phyloP scores from a whole-genome alignment of 2,113 vertebrate genomes.

The Thermophis baileyi region DNA sequence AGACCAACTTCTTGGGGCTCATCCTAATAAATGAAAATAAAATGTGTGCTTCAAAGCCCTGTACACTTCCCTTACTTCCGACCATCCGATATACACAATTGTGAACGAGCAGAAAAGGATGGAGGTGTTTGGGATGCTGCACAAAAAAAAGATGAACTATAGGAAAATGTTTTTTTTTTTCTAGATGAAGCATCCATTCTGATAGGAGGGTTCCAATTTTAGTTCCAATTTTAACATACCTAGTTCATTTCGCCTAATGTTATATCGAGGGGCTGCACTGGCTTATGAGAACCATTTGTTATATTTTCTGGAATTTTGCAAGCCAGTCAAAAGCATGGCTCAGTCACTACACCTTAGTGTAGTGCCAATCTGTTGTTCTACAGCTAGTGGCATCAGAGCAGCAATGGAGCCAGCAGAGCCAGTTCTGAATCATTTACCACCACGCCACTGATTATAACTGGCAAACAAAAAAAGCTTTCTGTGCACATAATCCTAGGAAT shows the following conservation, averaged over 20 bases:
- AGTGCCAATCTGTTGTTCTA: background rate
- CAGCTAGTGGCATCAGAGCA: background rate
- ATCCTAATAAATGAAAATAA: background rate
- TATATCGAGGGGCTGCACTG: background rate
- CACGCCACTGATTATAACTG: background rate
- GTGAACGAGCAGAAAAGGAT: background rate
- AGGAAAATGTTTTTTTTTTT: background rate
- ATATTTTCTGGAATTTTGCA: background rate
- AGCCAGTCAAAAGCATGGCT: background rate
- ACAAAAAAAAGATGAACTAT: background rate
- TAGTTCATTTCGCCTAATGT: background rate
- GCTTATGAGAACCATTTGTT: background rate
- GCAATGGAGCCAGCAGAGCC: background rate
- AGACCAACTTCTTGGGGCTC: background rate
- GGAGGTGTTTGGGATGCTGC: background rate
- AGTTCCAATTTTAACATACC: background rate
- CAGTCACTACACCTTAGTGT: background rate
- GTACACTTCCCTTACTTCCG: background rate
- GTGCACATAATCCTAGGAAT: background rate
- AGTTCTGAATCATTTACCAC: background rate
- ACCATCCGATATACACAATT: background rate
- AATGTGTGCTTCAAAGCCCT: background rate
- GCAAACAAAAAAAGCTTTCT: background rate
- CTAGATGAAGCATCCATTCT: background rate
- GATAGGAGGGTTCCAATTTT: background rate